phyloP scores from a whole-genome alignment of 2,113 vertebrate species.

The Microtus oregoni region DNA sequence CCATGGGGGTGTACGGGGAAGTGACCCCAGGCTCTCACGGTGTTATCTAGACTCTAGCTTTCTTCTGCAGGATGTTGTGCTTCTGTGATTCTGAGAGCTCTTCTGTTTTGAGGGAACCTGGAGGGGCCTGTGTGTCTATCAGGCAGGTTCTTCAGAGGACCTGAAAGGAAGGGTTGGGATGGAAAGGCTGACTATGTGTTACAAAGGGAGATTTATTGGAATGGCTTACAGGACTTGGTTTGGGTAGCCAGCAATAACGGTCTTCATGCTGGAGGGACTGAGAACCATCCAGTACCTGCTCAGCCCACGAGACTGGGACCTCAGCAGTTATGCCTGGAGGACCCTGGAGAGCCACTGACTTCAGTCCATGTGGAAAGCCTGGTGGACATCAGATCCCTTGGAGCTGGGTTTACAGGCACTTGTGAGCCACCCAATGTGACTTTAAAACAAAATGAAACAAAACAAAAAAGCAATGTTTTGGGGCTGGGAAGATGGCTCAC shows the following conservation, averaged over 20 bases:
- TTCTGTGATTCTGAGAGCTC: not conserved
- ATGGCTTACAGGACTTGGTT: not conserved
- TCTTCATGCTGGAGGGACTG: not conserved
- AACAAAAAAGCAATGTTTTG: constrained; percentile 4
- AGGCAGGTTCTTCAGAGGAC: not conserved
- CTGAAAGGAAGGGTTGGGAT: not conserved
- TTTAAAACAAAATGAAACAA: constrained; percentile 36
- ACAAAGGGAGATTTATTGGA: not conserved
- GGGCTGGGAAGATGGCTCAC: not conserved
- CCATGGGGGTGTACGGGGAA: not conserved
- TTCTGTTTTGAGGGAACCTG: not conserved
- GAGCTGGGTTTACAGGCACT: not conserved
- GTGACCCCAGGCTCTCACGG: too few species aligned
- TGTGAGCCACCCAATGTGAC: not conserved
- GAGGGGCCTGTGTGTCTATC: not conserved
- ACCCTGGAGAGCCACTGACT: not conserved
- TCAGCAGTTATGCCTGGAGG: not conserved
- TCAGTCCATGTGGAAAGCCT: not conserved
- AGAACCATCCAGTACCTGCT: not conserved
- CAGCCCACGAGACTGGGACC: not conserved
- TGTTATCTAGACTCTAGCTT: not conserved
- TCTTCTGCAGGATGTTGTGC: not conserved
- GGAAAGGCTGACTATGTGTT: not conserved
- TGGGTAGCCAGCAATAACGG: not conserved
- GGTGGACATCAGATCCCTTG: not conserved